Conservation (phyloP, 2,113 vertebrate genomes). For the Gulo gulo region DNA sequence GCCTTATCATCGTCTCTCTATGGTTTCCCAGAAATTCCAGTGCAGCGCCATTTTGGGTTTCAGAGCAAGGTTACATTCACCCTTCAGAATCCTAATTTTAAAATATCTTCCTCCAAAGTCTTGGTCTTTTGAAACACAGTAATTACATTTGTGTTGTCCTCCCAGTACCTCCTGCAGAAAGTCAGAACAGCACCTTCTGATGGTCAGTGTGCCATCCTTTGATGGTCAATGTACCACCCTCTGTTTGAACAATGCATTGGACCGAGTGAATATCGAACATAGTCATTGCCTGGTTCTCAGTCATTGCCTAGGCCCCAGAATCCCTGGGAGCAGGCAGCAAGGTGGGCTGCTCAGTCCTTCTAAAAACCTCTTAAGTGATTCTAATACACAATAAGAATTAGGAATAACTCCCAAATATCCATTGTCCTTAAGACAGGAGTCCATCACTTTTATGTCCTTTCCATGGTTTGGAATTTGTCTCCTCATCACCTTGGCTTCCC, state of each 20-base stretch:
- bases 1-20: not conserved
- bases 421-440: not conserved
- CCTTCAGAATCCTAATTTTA: not conserved
- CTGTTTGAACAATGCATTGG: not conserved
- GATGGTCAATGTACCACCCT: no score
- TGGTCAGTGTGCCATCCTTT: not conserved
- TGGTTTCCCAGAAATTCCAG: not conserved
- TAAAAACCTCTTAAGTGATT: not conserved
- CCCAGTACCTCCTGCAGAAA: not conserved
- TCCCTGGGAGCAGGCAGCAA: not conserved
- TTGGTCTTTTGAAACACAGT: slow-evolving; percentile 8
- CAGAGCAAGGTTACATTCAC: not conserved
- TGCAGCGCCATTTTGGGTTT: not conserved
- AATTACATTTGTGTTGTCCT: not conserved
- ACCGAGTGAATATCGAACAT: no score
- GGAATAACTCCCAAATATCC: not conserved
- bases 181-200: not conserved
- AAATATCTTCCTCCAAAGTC: not conserved
- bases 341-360: not conserved
- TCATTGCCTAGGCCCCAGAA: not conserved
- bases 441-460: not conserved
- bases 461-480: not conserved
- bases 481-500: not conserved
- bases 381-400: not conserved
- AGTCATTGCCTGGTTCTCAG: not conserved